These are phyloP conservation scores for Ia io DNA, from an alignment of 2,113 vertebrate genomes.

Conservation along the genomic window DNA sequence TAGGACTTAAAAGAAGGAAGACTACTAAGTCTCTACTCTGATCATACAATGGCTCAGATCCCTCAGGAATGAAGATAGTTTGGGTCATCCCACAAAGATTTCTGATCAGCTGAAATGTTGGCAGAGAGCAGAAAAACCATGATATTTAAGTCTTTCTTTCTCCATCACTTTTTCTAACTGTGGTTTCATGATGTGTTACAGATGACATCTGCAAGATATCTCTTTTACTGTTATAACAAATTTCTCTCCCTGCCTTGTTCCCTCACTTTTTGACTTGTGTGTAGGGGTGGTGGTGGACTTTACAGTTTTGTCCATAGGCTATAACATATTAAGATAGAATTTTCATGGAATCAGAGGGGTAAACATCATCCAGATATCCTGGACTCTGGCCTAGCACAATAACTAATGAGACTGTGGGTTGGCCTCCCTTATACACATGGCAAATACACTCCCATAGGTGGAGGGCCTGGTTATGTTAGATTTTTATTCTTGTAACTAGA, in stretches of 20 bases:
- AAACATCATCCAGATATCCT: background rate
- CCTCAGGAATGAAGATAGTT: background rate
- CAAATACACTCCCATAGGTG: rapidly evolving
- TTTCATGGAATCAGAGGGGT: background rate
- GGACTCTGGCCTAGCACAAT: background rate
- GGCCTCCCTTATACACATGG: too few relatives aligned
- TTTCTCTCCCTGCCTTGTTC: background rate
- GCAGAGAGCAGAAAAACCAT: background rate
- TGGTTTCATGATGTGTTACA: background rate
- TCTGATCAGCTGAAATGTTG: background rate
- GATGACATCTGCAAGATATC: background rate
- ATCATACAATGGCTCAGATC: background rate
- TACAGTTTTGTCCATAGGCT: background rate
- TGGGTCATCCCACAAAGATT: background rate
- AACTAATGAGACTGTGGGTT: background rate
- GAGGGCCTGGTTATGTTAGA: background rate
- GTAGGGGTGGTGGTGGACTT: background rate
- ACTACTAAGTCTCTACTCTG: background rate
- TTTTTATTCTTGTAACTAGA: background rate
- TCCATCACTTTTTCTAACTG: background rate
- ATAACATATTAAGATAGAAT: background rate
- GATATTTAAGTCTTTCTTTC: background rate
- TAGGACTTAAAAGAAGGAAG: background rate
- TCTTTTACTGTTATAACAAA: background rate
- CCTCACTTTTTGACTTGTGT: background rate